These are phyloP conservation scores for Promerops cafer DNA, from an alignment of 2,113 vertebrate genomes.

Conservation along the genomic window DNA sequence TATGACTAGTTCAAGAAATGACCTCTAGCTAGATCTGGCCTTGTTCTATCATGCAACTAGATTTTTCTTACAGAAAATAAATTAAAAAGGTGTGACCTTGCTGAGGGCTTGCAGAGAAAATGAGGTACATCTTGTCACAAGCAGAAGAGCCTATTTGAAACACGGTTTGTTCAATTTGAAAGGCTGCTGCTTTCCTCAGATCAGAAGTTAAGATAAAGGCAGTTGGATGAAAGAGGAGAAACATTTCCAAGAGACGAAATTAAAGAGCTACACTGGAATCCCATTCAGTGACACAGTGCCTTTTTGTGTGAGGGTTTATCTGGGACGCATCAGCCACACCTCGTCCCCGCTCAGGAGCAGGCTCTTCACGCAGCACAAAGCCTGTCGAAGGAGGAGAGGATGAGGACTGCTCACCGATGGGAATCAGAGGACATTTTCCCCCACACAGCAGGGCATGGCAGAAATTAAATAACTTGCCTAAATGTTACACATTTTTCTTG, in stretches of 20 bases:
- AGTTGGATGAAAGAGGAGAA: constrained; percentile 78
- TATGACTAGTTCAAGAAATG: constrained; percentile 85
- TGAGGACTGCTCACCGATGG: not conserved
- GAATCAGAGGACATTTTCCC: constrained; percentile 26
- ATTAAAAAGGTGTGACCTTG: constrained; percentile 97
- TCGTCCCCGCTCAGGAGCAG: constrained; percentile 61
- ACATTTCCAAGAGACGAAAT: constrained; percentile 83
- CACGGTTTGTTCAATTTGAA: constrained; percentile 90
- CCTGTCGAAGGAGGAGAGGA: constrained; percentile 13
- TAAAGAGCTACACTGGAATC: constrained; percentile 87
- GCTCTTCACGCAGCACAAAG: constrained; percentile 73
- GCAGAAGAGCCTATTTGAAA: constrained; percentile 88
- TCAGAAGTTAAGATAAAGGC: constrained; percentile 81
- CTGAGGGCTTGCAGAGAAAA: constrained; percentile 90
- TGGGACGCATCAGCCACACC: constrained; percentile 75
- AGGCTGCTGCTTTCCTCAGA: constrained; percentile 80
- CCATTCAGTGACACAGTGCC: constrained; percentile 73
- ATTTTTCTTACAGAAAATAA: constrained; percentile 88
- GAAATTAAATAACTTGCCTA: constrained; percentile 18
- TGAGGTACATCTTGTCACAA: constrained; percentile 93
- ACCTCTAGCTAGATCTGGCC: constrained; percentile 90
- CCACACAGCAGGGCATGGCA: not conserved
- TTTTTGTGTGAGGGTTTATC: constrained; percentile 79
- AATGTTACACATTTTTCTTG: not conserved
- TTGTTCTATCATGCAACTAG: constrained; percentile 81